These are phyloP conservation scores for Spea bombifrons DNA, from an alignment of 2,113 vertebrate species.

Conservation along the genomic window DNA sequence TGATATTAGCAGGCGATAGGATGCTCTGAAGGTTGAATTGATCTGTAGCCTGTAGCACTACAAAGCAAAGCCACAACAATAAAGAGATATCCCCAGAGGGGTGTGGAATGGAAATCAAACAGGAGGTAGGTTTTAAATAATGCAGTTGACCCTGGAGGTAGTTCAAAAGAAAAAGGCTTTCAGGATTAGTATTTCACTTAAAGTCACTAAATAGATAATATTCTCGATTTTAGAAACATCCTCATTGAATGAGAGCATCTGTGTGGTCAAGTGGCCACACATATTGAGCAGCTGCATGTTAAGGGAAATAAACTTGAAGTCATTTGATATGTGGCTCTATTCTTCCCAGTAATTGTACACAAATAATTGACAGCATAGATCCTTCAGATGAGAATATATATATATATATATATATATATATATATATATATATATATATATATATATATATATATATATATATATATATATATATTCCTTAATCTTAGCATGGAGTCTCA, in stretches of 20 bases:
- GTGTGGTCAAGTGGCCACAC: neutral
- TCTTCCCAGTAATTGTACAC: too few relatives aligned
- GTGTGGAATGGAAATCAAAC: slow-evolving; percentile 62
- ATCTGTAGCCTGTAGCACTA: slow-evolving; percentile 70
- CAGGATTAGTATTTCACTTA: slow-evolving; percentile 47
- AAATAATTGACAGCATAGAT: too few relatives aligned
- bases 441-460: too few relatives aligned
- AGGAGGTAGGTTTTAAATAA: slow-evolving; percentile 64
- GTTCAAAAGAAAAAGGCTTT: slow-evolving; percentile 49
- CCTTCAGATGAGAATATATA: too few relatives aligned
- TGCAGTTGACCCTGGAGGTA: slow-evolving; percentile 61
- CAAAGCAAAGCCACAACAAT: slow-evolving; percentile 64
- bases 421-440: too few relatives aligned
- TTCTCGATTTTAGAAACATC: slow-evolving; percentile 30
- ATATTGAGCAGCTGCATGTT: slow-evolving; percentile 12
- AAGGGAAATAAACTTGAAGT: slow-evolving; percentile 46
- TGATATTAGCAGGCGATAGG: slow-evolving; percentile 65
- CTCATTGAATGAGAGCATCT: slow-evolving; percentile 9
- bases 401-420: too few relatives aligned
- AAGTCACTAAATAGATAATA: slow-evolving; percentile 45
- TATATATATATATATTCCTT: too few relatives aligned
- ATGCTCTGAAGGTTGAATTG: slow-evolving; percentile 70
- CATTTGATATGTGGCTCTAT: slow-evolving; percentile 12
- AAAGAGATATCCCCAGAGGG: slow-evolving; percentile 59
- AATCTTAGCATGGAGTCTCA: too few relatives aligned